Conservation (phyloP, 2,113 vertebrate species). For the Gnathonemus echidnorhynchus region DNA sequence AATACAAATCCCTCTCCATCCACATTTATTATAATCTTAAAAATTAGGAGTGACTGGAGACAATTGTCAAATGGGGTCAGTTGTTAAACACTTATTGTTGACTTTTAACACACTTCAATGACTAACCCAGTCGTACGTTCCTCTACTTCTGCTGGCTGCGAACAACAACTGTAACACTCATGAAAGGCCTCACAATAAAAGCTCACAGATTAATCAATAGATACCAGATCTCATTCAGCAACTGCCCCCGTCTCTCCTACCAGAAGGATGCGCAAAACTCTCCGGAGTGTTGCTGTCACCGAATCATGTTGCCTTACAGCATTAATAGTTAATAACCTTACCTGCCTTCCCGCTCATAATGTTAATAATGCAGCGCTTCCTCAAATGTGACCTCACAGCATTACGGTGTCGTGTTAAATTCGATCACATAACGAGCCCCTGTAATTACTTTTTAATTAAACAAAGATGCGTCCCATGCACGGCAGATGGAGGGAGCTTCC, state of each 20-base stretch:
- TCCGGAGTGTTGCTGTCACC: neutral
- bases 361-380: neutral
- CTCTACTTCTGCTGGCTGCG: neutral
- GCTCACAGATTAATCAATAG: neutral
- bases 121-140: neutral
- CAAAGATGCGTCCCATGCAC: neutral
- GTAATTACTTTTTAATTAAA: constrained; percentile 6
- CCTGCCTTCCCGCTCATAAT: neutral
- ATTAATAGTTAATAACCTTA: neutral
- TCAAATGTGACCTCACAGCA: neutral
- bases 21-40: neutral
- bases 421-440: neutral
- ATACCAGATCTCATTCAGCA: neutral
- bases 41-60: neutral
- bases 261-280: neutral
- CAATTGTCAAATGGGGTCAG: neutral
- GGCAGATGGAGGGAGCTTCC: neutral
- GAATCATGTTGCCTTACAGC: neutral
- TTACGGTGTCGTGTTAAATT: neutral
- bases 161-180: neutral
- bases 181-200: neutral
- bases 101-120: neutral
- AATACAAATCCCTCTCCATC: neutral
- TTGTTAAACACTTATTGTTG: neutral
- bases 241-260: neutral